phyloP scores from a whole-genome alignment of 2,888 invertebrate genomes.

The Corythucha ciliata region DNA sequence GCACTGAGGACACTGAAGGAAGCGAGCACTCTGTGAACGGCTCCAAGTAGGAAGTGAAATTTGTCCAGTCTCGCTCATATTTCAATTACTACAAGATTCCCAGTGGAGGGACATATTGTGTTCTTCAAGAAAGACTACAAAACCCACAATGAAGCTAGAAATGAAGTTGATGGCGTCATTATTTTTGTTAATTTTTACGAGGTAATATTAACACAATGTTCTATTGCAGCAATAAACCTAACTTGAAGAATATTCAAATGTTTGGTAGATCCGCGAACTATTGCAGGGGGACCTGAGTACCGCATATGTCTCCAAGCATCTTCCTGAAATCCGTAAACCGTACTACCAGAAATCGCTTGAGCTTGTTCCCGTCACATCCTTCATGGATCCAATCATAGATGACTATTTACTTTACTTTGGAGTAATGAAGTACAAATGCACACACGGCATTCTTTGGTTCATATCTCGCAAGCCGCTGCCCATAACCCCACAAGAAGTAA shows the following conservation, averaged over 20 bases:
- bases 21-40: constrained; percentile 27
- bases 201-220: too few relatives aligned
- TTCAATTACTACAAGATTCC: too few relatives aligned
- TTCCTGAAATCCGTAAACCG: constrained; percentile 43
- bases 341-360: constrained; percentile 46
- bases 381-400: constrained; percentile 49
- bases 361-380: constrained; percentile 45
- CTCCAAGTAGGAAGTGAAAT: background rate
- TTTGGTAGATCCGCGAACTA: too few relatives aligned
- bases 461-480: constrained; percentile 47
- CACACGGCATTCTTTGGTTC: constrained; percentile 50
- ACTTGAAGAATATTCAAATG: too few relatives aligned
- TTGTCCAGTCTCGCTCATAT: too few relatives aligned
- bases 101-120: constrained; percentile 56
- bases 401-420: constrained; percentile 61
- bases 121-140: constrained; percentile 52
- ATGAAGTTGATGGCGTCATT: constrained; percentile 48
- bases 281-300: background rate
- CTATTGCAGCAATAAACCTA: too few relatives aligned
- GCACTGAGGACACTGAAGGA: constrained; percentile 22
- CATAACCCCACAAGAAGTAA: constrained; percentile 7
- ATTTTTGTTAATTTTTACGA: constrained; percentile 54
- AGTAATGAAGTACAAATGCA: constrained; percentile 9
- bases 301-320: constrained; percentile 6
- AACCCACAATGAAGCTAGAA: constrained; percentile 52